Percentiles rank a stretch among this genome's conserved stretches.
These are phyloP conservation scores for Cheirogaleus major DNA, from an alignment of 2,797 vertebrate species.

Conservation along the genomic window DNA sequence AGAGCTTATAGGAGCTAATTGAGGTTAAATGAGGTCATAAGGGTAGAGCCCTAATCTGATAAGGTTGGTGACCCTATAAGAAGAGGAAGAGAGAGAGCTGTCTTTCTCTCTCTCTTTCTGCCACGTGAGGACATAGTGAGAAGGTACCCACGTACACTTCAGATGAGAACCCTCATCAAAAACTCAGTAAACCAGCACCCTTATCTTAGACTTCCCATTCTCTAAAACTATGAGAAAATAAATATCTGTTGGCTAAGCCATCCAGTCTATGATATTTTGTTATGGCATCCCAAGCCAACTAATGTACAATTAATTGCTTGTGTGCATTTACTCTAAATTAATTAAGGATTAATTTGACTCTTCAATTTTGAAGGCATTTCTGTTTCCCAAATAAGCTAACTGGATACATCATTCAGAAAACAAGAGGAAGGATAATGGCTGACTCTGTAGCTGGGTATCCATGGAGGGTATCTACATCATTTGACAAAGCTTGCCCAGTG, in stretches of 20 bases:
- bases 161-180: not conserved
- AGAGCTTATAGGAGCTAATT: not conserved
- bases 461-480: not conserved
- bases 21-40: not conserved
- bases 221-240: not conserved
- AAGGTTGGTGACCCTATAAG: not conserved
- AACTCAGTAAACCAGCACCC: not conserved
- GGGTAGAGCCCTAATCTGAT: not conserved
- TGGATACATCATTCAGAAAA: not conserved
- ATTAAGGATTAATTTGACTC: constrained; percentile 36
- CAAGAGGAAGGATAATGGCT: not conserved
- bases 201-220: not conserved
- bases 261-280: not conserved
- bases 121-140: not conserved
- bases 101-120: not conserved
- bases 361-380: constrained; percentile 18
- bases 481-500: not conserved
- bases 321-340: constrained; percentile 12
- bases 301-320: not conserved
- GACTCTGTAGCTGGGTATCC: not conserved
- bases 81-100: not conserved
- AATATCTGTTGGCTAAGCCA: constrained; percentile 3
- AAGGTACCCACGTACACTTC: not conserved
- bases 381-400: constrained; percentile 36
- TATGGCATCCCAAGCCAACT: not conserved